Conservation (phyloP, 2,113 vertebrate species). For the Otocyon megalotis region DNA sequence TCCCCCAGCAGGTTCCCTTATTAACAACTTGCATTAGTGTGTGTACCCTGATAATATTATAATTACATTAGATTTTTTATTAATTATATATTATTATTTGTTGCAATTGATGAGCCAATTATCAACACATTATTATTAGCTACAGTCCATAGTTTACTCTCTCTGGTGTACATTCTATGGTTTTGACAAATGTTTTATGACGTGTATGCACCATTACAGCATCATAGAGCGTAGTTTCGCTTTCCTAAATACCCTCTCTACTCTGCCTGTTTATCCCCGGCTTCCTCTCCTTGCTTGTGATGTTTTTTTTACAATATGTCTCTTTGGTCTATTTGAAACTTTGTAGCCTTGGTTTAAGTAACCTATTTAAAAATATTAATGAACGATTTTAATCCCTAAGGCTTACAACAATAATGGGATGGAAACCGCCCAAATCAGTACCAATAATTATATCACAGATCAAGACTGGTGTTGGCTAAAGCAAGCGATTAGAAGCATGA, state of each 20-base stretch:
- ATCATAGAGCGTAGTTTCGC: not conserved
- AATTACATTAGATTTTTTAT: not conserved
- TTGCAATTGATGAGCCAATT: not conserved
- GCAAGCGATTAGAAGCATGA: not conserved
- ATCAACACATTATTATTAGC: not conserved
- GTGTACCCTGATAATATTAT: not conserved
- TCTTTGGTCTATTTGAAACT: not conserved
- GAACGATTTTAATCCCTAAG: not conserved
- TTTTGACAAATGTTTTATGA: not conserved
- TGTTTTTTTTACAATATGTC: not conserved
- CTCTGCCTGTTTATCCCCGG: not conserved
- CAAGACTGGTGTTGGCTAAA: not conserved
- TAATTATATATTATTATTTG: not conserved
- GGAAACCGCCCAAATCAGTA: not conserved
- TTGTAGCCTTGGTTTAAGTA: not conserved
- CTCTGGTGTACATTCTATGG: not conserved
- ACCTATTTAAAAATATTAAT: constrained; percentile 11
- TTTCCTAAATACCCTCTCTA: not conserved
- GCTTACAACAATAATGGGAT: not conserved
- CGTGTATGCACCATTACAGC: not conserved
- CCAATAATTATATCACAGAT: not conserved
- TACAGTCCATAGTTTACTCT: not conserved
- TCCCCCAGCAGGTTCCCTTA: not conserved
- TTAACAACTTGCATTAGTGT: not conserved
- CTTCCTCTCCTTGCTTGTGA: not conserved